These are phyloP conservation scores for Pachliopta kotzebuea DNA, from an alignment of 2,888 invertebrate species.

Conservation along the genomic window DNA sequence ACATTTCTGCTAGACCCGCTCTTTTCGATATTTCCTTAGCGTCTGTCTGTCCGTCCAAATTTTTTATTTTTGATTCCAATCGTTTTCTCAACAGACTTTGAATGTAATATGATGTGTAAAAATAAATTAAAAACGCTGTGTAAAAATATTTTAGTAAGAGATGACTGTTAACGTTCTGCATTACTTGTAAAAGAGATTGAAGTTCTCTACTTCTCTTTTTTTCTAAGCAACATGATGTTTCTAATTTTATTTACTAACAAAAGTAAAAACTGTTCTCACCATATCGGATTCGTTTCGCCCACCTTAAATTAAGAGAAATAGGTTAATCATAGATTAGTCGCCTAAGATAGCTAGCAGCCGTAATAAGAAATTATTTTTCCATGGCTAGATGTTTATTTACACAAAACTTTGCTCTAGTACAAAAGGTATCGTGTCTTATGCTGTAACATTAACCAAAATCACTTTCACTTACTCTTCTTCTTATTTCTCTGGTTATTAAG, in stretches of 20 bases:
- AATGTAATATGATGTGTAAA: constrained; percentile 65
- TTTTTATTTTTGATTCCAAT: constrained; percentile 44
- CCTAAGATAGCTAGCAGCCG: constrained; percentile 29
- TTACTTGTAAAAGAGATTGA: constrained; percentile 45
- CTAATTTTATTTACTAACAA: neutral
- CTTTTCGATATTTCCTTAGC: constrained; percentile 41
- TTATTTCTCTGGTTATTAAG: no score
- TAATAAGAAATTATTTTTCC: constrained; percentile 33
- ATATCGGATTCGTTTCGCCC: constrained; percentile 9
- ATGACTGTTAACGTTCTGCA: constrained; percentile 62
- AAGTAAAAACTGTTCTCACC: neutral
- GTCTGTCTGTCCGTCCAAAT: constrained; percentile 76
- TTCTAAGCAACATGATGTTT: neutral
- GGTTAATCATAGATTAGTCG: constrained; percentile 23
- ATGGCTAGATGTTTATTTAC: constrained; percentile 37
- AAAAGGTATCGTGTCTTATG: constrained; percentile 62
- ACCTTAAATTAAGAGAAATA: constrained; percentile 21
- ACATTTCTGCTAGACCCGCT: constrained; percentile 30
- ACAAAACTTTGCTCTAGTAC: constrained; percentile 57
- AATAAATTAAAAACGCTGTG: constrained; percentile 59
- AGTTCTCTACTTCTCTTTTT: constrained; percentile 56
- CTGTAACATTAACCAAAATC: constrained; percentile 34
- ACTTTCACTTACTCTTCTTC: constrained; percentile 14
- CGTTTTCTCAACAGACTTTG: constrained; percentile 38
- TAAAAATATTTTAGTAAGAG: constrained; percentile 68